Evolutionary conservation across 2,888 invertebrate species (phyloP), one percentile per base, ranked within the genome.

Genomic region (Melangyna quadrimaculata): DNA sequence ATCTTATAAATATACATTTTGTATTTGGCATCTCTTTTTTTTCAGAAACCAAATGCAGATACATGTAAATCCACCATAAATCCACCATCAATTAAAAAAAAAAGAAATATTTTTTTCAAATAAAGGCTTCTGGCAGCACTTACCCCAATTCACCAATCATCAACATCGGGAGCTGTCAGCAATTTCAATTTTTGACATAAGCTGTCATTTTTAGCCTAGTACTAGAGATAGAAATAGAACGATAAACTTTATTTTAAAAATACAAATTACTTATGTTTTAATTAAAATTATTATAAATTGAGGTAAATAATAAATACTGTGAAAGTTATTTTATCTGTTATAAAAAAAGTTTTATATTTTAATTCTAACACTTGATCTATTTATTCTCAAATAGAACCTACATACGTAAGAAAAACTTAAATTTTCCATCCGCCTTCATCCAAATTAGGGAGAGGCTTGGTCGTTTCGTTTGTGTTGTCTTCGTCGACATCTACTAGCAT

Each of bases 401-500:
- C 78, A 22, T 67, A 67, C 24, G 35, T 70, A 65, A 75, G 8
- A 57, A 81, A 61, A 17, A 29, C 1, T 17, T 14, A 24, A 73
- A 32, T 51, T 72, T 45, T 53, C 70, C 37, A 69, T 80, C 75
- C 63, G 71, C 67, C 84, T 72, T 55, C 32, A 35, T 67, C 84
- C 84, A 80, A 84, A 84, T 84, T 80, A 75, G 84, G 84, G 80
- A 84, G 84, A 84, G 84, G 79, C 84, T 65, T 37, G 32, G 67
- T 82, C 19, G 24, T 12, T 61, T 82, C 19, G 24, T 12, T 61
- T 57, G 55, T 57, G 17, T 32, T 57, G 67, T 67, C 35, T 48
- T 79, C 70, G 71, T 79, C 78, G 37, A 53, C 55, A 73, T 45
- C 70, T 19, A 65, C 70, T 19, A 65, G 65, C 45, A 65, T 65